Conservation (phyloP, 2,797 vertebrate species). For the Rhynchotus rufescens region DNA sequence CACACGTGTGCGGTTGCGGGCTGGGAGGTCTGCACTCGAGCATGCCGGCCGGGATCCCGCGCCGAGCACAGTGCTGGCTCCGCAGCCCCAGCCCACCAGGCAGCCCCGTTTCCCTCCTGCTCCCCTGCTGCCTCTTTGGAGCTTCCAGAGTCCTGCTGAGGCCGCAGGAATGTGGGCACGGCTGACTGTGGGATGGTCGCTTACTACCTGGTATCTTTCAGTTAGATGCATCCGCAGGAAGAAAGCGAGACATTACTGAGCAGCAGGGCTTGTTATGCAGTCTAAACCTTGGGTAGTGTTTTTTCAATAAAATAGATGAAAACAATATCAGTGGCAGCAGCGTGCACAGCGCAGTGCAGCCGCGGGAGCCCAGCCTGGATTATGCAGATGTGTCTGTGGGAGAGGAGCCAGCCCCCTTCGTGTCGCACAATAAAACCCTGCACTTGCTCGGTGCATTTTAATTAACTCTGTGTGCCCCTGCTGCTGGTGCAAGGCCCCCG, state of each 20-base stretch:
- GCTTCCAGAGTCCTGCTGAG: background rate
- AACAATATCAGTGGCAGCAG: background rate
- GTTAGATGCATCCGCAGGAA: background rate
- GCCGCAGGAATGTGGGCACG: background rate
- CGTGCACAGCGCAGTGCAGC: background rate
- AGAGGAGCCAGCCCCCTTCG: constrained; percentile 25
- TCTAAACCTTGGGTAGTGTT: background rate
- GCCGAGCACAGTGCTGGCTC: no score
- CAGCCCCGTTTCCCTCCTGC: background rate
- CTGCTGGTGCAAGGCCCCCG: constrained; percentile 45
- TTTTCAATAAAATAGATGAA: constrained; percentile 9
- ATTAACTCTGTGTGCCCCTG: constrained; percentile 41
- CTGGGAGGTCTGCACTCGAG: background rate
- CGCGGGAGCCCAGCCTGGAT: constrained; percentile 22
- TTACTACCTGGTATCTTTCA: background rate
- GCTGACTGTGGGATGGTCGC: background rate
- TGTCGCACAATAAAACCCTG: constrained; percentile 25
- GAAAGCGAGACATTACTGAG: background rate
- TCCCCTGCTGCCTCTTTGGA: accelerated
- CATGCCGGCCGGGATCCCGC: no score
- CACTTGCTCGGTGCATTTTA: constrained; percentile 31
- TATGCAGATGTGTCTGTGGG: constrained; percentile 26
- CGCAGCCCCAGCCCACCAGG: background rate
- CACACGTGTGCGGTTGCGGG: accelerated
- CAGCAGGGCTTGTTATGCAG: background rate